A percentile compares a stretch with the other conserved stretches of the same genome.
phyloP scores from a whole-genome alignment of 2,888 invertebrate species.

The Epistrophe eligans region DNA sequence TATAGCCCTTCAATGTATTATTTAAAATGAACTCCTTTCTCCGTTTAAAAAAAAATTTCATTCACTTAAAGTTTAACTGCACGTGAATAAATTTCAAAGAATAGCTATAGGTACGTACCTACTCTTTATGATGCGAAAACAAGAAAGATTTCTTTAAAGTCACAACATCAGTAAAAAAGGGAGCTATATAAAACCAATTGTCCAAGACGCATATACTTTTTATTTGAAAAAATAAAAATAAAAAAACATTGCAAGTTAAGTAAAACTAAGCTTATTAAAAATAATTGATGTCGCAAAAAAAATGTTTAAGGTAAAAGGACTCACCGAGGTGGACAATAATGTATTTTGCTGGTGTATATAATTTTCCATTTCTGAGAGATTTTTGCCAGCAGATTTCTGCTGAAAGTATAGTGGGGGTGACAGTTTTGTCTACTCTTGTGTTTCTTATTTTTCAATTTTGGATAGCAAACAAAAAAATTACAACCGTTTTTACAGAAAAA shows the following conservation, averaged over 20 bases:
- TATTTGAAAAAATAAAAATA: not conserved
- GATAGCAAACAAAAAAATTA: not conserved
- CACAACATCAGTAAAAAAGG: not conserved
- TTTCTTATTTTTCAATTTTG: not conserved
- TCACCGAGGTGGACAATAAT: not conserved
- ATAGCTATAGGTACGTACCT: not conserved
- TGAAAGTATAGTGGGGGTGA: not conserved
- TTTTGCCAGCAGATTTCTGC: not conserved
- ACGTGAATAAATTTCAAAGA: not conserved
- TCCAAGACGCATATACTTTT: not conserved
- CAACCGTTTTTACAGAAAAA: not conserved
- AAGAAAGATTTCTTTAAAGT: not conserved
- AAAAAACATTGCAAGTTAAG: not conserved
- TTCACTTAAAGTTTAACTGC: not conserved
- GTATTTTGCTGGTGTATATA: not conserved
- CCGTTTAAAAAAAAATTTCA: not conserved
- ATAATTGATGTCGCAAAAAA: not conserved
- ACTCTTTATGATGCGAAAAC: not conserved
- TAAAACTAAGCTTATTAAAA: conserved; percentile 2
- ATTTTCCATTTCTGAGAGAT: not conserved
- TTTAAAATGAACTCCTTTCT: not conserved
- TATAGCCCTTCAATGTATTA: not conserved
- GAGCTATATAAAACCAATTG: not conserved
- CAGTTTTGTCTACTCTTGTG: not conserved
- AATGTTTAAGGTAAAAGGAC: not conserved